Conservation (phyloP, 2,113 vertebrate species). For the Coregonus clupeaformis region DNA sequence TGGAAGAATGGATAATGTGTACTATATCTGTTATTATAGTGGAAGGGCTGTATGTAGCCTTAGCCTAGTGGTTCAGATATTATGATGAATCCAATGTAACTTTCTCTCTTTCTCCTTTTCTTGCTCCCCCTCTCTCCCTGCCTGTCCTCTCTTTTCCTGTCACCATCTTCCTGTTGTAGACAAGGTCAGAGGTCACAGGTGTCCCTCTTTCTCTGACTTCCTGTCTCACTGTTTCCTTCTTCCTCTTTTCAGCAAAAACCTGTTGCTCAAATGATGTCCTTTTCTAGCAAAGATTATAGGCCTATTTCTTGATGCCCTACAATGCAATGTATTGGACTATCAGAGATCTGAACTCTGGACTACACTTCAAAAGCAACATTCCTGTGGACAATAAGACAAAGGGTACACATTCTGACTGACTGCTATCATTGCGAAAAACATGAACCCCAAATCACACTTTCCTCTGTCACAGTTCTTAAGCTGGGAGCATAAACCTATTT, state of each 20-base stretch:
- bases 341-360: neutral
- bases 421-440: too few relatives aligned
- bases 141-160: slow-evolving; percentile 49
- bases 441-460: neutral
- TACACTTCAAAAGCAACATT: neutral
- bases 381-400: too few relatives aligned
- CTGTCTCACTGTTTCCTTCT: slow-evolving; percentile 63
- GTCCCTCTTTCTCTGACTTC: slow-evolving; percentile 65
- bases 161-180: slow-evolving; percentile 67
- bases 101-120: neutral
- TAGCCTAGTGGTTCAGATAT: neutral
- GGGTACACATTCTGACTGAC: too few relatives aligned
- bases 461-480: neutral
- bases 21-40: too few relatives aligned
- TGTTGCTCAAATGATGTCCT: neutral
- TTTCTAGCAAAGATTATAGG: neutral
- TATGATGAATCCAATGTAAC: neutral
- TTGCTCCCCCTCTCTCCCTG: slow-evolving; percentile 29
- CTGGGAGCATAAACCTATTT: neutral
- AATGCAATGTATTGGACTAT: neutral
- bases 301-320: neutral
- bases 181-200: slow-evolving; percentile 73
- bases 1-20: too few relatives aligned
- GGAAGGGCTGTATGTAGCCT: too few relatives aligned
- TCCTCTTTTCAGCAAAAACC: slow-evolving; percentile 56